Evolutionary conservation across 2,113 vertebrate species (phyloP), one percentile per base, ranked within the genome.

Genomic region (Donacobius atricapilla): DNA sequence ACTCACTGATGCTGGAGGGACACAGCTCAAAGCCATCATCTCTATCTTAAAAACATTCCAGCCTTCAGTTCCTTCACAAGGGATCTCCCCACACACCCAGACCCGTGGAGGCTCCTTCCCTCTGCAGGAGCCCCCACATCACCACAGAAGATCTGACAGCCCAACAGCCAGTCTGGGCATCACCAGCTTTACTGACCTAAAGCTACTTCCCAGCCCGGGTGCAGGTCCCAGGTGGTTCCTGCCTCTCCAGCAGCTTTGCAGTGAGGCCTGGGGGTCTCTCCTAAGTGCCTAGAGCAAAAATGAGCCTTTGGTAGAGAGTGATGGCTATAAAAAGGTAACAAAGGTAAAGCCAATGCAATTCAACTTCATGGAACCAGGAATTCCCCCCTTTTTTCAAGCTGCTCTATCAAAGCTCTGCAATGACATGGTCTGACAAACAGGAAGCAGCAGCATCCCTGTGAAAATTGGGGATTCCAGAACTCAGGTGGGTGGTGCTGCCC

Each of bases 11-110:
- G 50, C 19, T 65, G 60, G n/a, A 28, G 20, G 51, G 28, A 37
- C 0, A 6, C 31, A n/a, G 37, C 50, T 45, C 73, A 23, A 28
- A 53, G 42, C 15, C 2, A 10, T 50, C 3, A 0, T 0, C 1
- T 21, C 15, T 11, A 0, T 9, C 20, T 45, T 18, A 28, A 27
- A 37, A 27, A 39, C 28, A n/a, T 54, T 7, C 16, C 25, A 50
- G 2, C 31, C 42, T 63, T 48, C 58, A 42, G 27, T 44, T 61
- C 48, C 31, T 61, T 42, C 35, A 63, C 18, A 10, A 5, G 40
- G 25, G 22, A 17, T 64, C 11, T 56, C 30, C 63, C 31, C 40
- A 13, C 39, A 10, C n/a, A 24, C 40, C 20, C 39, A 31, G 12
- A 24, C 7, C 27, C 0, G 0, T 9, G 23, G 44, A 17, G 35